These are phyloP conservation scores for Caenorhabditis japonica DNA, from an alignment of 2,888 invertebrate species.

Conservation along the genomic window DNA sequence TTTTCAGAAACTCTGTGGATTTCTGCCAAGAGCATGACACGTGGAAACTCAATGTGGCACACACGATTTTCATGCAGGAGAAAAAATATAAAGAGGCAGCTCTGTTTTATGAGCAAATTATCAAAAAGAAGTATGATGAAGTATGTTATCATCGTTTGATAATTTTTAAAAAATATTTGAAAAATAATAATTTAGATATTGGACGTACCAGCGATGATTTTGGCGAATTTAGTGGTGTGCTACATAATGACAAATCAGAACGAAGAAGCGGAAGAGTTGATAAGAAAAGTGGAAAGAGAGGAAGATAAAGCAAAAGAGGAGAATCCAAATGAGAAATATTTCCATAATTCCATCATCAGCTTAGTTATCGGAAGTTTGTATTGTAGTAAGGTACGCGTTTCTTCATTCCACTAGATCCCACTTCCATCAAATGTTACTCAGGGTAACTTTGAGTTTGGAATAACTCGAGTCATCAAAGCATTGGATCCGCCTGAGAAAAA, in stretches of 20 bases:
- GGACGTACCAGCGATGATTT: slow-evolving; percentile 94
- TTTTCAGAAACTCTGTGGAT: slow-evolving; percentile 81
- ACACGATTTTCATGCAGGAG: slow-evolving; percentile 95
- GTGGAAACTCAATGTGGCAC: slow-evolving; percentile 97
- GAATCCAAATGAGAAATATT: slow-evolving; percentile 92
- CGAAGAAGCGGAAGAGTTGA: slow-evolving; percentile 85
- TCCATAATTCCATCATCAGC: slow-evolving; percentile 97
- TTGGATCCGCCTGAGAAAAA: slow-evolving; percentile 93
- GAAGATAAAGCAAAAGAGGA: slow-evolving; percentile 91
- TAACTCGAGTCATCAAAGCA: slow-evolving; percentile 95
- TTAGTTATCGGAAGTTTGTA: slow-evolving; percentile 97
- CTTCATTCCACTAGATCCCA: no score
- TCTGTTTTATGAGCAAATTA: slow-evolving; percentile 96
- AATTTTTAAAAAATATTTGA: not conserved
- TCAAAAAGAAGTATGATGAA: slow-evolving; percentile 91
- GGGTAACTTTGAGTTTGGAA: slow-evolving; percentile 98
- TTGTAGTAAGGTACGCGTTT: slow-evolving; percentile 88
- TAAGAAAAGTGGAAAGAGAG: slow-evolving; percentile 98
- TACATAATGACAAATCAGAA: slow-evolving; percentile 99
- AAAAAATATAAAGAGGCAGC: slow-evolving; percentile 97
- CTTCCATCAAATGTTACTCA: slow-evolving; percentile 15
- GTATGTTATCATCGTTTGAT: slow-evolving; percentile 75
- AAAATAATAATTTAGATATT: slow-evolving; percentile 80
- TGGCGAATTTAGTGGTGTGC: slow-evolving; percentile 97
- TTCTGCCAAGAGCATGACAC: slow-evolving; percentile 97